These are phyloP conservation scores for Murina feae DNA, from an alignment of 2,113 vertebrate species.

Conservation along the genomic window DNA sequence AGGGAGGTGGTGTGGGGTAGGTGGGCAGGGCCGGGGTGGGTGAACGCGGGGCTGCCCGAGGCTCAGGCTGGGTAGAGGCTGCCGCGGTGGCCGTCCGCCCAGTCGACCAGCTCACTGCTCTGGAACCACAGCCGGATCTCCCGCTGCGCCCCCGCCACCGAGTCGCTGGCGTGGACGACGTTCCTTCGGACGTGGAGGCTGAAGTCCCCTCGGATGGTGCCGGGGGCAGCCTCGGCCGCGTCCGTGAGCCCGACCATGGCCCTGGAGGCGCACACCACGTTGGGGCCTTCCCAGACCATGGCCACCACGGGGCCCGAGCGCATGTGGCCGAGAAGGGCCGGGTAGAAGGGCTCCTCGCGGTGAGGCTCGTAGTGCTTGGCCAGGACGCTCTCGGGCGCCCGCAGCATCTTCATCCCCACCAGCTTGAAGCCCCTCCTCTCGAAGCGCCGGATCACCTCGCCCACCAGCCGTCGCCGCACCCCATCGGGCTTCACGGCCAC, in stretches of 20 bases:
- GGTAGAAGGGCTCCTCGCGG: slow-evolving; percentile 89
- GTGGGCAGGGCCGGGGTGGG: no score
- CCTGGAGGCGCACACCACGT: slow-evolving; percentile 86
- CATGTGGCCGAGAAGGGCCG: slow-evolving; percentile 89
- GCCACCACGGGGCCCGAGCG: slow-evolving; percentile 91
- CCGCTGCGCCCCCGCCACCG: slow-evolving; percentile 86
- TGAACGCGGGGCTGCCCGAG: rapidly evolving
- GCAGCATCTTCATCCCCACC: slow-evolving; percentile 92
- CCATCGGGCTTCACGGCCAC: slow-evolving; percentile 93
- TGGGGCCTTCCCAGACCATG: slow-evolving; percentile 96
- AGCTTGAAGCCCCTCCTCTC: slow-evolving; percentile 92
- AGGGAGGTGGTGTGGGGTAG: no score
- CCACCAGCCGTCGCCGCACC: slow-evolving; percentile 89
- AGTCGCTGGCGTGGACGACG: slow-evolving; percentile 93
- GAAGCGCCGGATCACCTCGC: slow-evolving; percentile 89
- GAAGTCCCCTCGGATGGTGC: slow-evolving; percentile 92
- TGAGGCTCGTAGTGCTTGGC: slow-evolving; percentile 89
- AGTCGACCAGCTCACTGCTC: slow-evolving; percentile 85
- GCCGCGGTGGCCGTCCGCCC: slow-evolving; percentile 82
- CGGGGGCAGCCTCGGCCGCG: slow-evolving; percentile 81
- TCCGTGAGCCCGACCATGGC: slow-evolving; percentile 90
- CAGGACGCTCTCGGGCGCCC: slow-evolving; percentile 88
- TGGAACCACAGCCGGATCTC: slow-evolving; percentile 95
- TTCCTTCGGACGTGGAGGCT: slow-evolving; percentile 94
- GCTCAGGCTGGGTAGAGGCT: slow-evolving; percentile 80